A percentile compares a stretch with the other conserved stretches of the same genome.
Evolutionary conservation across 1,140 invertebrate species (phyloP).

Genomic region (Drosophila persimilis): DNA sequence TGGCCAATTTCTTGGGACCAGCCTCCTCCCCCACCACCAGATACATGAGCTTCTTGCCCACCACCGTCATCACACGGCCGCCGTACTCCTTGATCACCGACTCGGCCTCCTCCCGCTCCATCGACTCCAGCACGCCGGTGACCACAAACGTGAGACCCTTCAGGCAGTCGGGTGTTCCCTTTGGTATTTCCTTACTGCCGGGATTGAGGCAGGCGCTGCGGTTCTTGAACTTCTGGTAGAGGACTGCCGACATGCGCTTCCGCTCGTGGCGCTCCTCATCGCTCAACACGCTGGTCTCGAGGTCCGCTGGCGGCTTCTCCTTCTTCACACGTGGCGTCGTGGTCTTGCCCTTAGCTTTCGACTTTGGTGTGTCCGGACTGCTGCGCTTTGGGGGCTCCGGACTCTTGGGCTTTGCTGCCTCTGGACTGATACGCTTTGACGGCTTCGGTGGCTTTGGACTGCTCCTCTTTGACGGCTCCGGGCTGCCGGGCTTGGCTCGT

Average conservation of each 20-base stretch:
- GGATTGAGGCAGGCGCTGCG: conserved; percentile 90
- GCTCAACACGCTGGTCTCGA: conserved; percentile 82
- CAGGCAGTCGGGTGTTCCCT: conserved; percentile 90
- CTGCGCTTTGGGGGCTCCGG: conserved; percentile 7
- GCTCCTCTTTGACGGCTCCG: not conserved
- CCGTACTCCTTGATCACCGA: conserved; percentile 91
- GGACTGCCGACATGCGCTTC: conserved; percentile 85
- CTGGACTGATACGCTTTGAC: conserved; percentile 2
- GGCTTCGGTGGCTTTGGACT: not conserved
- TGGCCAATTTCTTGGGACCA: conserved; percentile 92
- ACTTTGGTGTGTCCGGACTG: not conserved
- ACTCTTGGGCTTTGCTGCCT: conserved; percentile 5
- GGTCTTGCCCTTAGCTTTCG: conserved; percentile 28
- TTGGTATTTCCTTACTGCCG: conserved; percentile 92
- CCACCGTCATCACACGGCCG: conserved; percentile 88
- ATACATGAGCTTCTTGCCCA: conserved; percentile 92
- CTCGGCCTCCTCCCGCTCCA: conserved; percentile 92
- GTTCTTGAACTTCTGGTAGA: conserved; percentile 89
- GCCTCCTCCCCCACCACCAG: conserved; percentile 92
- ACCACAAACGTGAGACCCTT: conserved; percentile 91
- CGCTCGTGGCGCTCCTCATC: conserved; percentile 87
- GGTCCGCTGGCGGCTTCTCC: conserved; percentile 35
- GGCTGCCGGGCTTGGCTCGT: conserved; percentile 18
- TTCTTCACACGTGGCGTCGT: conserved; percentile 48
- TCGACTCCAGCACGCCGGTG: conserved; percentile 94